Percentiles rank a stretch among this genome's conserved stretches.
Evolutionary conservation across 2,113 vertebrate species (phyloP).

Genomic region (Daboia siamensis): DNA sequence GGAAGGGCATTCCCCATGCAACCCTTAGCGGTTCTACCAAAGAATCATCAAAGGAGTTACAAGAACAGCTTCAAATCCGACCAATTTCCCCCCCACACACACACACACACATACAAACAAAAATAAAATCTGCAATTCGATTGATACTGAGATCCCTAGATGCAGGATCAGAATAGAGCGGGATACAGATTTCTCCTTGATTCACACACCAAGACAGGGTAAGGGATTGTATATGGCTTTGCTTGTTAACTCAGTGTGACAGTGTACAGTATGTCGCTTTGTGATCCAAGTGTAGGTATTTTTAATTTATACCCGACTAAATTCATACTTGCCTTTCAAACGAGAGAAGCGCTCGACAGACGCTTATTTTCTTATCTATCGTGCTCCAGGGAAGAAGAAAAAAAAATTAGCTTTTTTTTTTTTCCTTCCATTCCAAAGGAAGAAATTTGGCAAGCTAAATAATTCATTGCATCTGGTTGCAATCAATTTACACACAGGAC

Average conservation of each 20-base stretch:
- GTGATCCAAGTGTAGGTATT: neutral
- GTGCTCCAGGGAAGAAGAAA: neutral
- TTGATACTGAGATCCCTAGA: neutral
- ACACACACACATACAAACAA: neutral
- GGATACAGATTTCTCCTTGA: neutral
- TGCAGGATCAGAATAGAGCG: neutral
- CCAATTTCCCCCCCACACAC: too few species aligned
- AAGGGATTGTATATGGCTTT: neutral
- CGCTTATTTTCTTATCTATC: neutral
- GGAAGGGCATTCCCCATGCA: neutral
- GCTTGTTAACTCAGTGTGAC: neutral
- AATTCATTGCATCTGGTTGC: neutral
- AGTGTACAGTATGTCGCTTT: neutral
- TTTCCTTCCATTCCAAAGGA: neutral
- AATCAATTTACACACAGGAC: neutral
- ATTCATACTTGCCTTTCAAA: neutral
- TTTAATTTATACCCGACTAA: neutral
- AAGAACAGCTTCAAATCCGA: neutral
- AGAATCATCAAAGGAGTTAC: neutral
- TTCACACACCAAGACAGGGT: neutral
- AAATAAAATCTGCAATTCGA: neutral
- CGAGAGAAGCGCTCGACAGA: neutral
- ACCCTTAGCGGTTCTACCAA: neutral
- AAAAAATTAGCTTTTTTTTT: neutral
- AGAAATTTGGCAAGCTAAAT: neutral